Evolutionary conservation across 64 coral and sea anemone genomes (phyloP).

Genomic region (Actinia tenebrosa): DNA sequence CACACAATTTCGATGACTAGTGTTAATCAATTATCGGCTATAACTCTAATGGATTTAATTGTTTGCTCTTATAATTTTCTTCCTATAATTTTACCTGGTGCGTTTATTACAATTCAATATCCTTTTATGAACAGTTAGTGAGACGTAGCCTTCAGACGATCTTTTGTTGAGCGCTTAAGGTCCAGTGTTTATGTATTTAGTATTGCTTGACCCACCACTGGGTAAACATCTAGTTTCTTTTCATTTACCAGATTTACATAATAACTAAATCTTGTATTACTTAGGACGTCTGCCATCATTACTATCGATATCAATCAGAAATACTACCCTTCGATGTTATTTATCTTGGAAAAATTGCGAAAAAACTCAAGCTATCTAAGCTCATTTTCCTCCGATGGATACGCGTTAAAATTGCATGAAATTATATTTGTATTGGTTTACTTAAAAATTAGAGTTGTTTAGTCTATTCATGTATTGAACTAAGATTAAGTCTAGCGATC

Average conservation of each 20-base stretch:
- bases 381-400: neutral
- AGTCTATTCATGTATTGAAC: neutral
- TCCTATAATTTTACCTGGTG: neutral
- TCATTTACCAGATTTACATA: neutral
- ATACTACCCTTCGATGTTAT: neutral
- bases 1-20: neutral
- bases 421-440: neutral
- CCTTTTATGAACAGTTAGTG: neutral
- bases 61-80: neutral
- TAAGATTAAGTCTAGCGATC: neutral
- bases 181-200: neutral
- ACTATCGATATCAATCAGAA: neutral
- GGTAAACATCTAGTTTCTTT: neutral
- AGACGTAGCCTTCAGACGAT: slow-evolving; percentile 8
- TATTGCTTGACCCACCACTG: neutral
- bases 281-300: neutral
- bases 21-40: neutral
- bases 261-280: neutral
- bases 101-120: neutral
- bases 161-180: neutral
- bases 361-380: neutral
- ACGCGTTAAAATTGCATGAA: too few species aligned
- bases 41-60: neutral
- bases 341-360: neutral
- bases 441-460: neutral